A percentile compares a stretch with the other conserved stretches of the same genome.
Conservation (phyloP, 2,888 invertebrate species). For the Andrena trimmerana region DNA sequence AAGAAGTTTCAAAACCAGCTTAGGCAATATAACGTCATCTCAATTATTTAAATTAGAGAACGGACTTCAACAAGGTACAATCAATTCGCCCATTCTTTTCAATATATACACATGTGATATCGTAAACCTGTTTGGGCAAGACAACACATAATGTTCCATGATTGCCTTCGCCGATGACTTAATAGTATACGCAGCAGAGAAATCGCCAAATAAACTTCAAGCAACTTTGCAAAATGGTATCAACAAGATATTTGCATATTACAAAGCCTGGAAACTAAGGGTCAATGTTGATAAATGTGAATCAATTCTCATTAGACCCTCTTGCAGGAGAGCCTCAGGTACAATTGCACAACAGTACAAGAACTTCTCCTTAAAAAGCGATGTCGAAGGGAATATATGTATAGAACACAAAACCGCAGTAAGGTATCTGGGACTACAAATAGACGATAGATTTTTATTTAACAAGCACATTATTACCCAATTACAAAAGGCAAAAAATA, state of each 20-base stretch:
- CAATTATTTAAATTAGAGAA: too few species aligned
- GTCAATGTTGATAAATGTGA: slow-evolving; percentile 57
- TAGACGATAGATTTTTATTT: background rate
- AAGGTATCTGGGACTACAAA: background rate
- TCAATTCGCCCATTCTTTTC: too few species aligned
- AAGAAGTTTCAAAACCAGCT: slow-evolving; percentile 17
- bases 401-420: background rate
- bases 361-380: background rate
- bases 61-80: too few species aligned
- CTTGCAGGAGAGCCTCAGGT: background rate
- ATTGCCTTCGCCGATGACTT: too few species aligned
- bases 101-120: too few species aligned
- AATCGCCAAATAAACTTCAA: too few species aligned
- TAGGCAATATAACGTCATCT: too few species aligned
- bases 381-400: background rate
- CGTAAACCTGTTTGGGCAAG: too few species aligned
- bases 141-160: too few species aligned
- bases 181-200: too few species aligned
- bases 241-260: slow-evolving; percentile 14
- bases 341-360: background rate
- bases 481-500: background rate
- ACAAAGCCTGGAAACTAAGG: slow-evolving; percentile 20
- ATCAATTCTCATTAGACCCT: slow-evolving; percentile 45
- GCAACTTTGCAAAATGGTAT: background rate
- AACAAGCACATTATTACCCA: background rate